phyloP scores from a whole-genome alignment of 2,797 vertebrate genomes.

The Tapirus indicus region DNA sequence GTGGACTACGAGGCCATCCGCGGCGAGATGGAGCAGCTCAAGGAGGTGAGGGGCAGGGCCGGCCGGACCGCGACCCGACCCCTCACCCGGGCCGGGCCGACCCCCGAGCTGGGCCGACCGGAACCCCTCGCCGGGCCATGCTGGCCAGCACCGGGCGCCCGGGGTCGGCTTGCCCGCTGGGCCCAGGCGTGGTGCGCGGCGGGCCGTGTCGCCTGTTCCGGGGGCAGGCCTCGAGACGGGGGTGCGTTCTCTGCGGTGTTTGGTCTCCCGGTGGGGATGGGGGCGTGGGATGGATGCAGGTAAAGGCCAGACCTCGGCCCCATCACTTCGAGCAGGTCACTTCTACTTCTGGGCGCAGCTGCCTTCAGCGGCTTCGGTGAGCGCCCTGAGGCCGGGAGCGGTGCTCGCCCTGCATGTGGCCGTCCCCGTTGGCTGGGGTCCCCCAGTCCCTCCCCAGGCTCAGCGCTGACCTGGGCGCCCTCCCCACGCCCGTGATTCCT shows the following conservation, averaged over 20 bases:
- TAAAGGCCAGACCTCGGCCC: background rate
- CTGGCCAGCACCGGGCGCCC: background rate
- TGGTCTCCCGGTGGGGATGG: background rate
- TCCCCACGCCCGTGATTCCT: background rate
- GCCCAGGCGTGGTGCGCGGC: background rate
- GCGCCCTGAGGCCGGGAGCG: background rate
- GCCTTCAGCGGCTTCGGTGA: background rate
- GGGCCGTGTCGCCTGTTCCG: background rate
- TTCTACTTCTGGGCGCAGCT: background rate
- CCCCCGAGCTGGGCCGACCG: background rate
- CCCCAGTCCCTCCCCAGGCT: background rate
- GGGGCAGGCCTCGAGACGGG: background rate
- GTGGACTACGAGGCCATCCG: conserved; percentile 94
- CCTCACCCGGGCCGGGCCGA: too few relatives aligned
- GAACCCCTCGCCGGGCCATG: too few relatives aligned
- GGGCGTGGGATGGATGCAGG: background rate
- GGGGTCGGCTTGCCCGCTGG: background rate
- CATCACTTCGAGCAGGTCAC: background rate
- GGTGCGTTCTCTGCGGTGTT: background rate
- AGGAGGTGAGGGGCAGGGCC: conserved; percentile 91
- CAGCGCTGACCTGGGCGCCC: background rate
- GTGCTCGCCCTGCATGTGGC: background rate
- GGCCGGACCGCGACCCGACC: background rate
- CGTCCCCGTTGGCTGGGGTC: background rate
- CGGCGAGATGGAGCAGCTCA: conserved; percentile 96